These are phyloP conservation scores for Thereva nobilitata DNA, from an alignment of 2,888 invertebrate species.

Conservation along the genomic window DNA sequence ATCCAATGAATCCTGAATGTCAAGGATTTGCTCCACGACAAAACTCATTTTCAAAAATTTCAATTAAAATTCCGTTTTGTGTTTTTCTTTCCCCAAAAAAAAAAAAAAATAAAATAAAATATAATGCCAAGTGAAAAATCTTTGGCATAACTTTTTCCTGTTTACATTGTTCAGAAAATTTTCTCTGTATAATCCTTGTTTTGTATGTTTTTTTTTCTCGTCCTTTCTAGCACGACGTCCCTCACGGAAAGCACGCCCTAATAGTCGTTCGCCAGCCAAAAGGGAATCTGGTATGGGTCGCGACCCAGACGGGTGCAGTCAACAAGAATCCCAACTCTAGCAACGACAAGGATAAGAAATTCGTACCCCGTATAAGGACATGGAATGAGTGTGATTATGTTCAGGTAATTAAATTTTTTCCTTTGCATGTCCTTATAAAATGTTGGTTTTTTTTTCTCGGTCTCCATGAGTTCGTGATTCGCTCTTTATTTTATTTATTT, in stretches of 20 bases:
- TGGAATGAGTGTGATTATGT: conserved; percentile 88
- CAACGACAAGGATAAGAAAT: conserved; percentile 63
- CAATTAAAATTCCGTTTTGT: no score
- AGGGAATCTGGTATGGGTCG: conserved; percentile 82
- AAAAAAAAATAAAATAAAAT: no score
- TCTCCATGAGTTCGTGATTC: no score
- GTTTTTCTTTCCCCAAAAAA: no score
- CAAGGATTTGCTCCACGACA: no score
- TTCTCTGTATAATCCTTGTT: not conserved
- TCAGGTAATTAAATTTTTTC: conserved; percentile 60
- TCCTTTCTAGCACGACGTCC: conserved; percentile 70
- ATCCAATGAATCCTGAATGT: no score
- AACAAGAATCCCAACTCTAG: conserved; percentile 54
- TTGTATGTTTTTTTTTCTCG: not conserved
- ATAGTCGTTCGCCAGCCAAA: conserved; percentile 84
- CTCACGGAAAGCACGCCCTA: conserved; percentile 84
- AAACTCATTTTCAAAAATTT: no score
- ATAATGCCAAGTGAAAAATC: no score
- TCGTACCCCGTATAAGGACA: conserved; percentile 63
- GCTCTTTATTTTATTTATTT: conserved; percentile 12
- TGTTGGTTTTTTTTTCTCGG: conserved; percentile 1
- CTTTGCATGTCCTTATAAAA: conserved; percentile 32
- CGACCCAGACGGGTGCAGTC: conserved; percentile 71
- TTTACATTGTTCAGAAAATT: conserved; percentile 9
- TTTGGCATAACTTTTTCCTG: no score